phyloP scores from a whole-genome alignment of 2,797 vertebrate species.

The Loris lydekkerianus region DNA sequence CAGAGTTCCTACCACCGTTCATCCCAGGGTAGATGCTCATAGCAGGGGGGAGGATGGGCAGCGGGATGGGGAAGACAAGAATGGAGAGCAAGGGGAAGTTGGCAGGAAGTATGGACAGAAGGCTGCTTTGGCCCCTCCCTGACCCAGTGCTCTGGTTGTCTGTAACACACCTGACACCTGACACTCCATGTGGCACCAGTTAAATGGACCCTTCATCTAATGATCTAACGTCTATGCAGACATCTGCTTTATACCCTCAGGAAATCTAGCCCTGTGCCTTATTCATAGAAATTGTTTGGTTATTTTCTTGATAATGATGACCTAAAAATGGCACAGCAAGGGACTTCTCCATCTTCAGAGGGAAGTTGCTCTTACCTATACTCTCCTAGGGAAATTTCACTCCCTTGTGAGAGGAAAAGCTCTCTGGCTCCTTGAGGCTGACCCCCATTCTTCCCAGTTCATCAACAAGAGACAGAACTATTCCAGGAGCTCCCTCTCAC shows the following conservation, averaged over 20 bases:
- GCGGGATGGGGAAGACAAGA: background rate
- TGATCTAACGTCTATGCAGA: background rate
- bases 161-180: background rate
- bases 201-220: background rate
- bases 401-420: background rate
- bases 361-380: background rate
- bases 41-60: background rate
- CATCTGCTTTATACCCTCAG: background rate
- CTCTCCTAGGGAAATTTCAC: background rate
- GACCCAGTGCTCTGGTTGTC: background rate
- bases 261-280: background rate
- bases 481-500: background rate
- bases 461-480: background rate
- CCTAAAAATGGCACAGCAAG: background rate
- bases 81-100: background rate
- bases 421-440: background rate
- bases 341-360: background rate
- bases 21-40: background rate
- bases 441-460: background rate
- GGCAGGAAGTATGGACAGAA: background rate
- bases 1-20: background rate
- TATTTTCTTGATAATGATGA: background rate
- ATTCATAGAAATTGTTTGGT: background rate
- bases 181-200: background rate
- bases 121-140: background rate